A percentile compares a stretch with the other conserved stretches of the same genome.
phyloP scores from a whole-genome alignment of 2,797 vertebrate species.

The Esox masquinongy region DNA sequence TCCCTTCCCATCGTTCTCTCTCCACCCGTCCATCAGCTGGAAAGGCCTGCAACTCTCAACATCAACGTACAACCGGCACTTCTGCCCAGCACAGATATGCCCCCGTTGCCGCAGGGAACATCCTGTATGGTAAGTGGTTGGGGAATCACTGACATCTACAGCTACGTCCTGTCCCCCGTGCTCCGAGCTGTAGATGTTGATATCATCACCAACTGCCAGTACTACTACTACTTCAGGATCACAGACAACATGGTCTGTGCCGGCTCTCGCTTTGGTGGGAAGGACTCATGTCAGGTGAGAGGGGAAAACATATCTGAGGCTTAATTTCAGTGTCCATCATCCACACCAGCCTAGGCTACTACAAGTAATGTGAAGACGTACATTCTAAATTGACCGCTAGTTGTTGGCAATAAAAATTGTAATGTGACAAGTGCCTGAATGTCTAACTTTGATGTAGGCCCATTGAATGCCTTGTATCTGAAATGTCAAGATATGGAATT shows the following conservation, averaged over 20 bases:
- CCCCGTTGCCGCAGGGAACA: constrained; percentile 26
- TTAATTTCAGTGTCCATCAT: neutral
- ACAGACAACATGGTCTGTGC: constrained; percentile 79
- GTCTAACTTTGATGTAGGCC: neutral
- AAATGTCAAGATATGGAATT: too few species aligned
- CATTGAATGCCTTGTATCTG: neutral
- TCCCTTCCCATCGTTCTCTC: neutral
- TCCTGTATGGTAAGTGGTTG: constrained; percentile 76
- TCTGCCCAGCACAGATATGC: constrained; percentile 42
- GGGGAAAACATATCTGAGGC: neutral
- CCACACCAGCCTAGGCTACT: neutral
- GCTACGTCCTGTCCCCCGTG: constrained; percentile 63
- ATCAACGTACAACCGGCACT: constrained; percentile 34
- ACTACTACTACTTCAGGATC: constrained; percentile 74
- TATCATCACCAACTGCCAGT: constrained; percentile 66
- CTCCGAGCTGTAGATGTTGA: constrained; percentile 72
- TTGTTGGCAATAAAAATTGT: neutral
- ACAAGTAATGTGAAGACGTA: neutral
- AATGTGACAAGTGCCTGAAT: neutral
- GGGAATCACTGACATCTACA: constrained; percentile 71
- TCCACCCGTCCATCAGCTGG: constrained; percentile 58
- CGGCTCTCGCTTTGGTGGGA: constrained; percentile 67
- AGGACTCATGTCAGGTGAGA: constrained; percentile 79
- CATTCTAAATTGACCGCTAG: neutral
- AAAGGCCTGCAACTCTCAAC: constrained; percentile 61